Percentiles rank a stretch among this genome's conserved stretches.
These are phyloP conservation scores for Pachydiplax longipennis DNA, from an alignment of 2,888 invertebrate species.

Conservation along the genomic window DNA sequence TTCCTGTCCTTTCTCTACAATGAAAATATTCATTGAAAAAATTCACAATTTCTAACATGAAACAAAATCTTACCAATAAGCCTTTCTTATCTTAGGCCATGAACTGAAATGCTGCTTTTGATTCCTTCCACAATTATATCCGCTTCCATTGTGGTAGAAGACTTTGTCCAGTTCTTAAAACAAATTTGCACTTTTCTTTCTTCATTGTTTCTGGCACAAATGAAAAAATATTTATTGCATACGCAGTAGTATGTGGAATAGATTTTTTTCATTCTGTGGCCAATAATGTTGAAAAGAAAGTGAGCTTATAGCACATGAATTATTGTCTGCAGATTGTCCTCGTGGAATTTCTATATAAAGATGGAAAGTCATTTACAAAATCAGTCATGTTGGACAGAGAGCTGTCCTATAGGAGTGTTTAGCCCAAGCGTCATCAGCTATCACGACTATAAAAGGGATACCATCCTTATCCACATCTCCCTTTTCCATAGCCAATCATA, in stretches of 20 bases:
- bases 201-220: not conserved
- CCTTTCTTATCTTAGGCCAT: constrained; percentile 45
- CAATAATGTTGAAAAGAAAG: not conserved
- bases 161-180: not conserved
- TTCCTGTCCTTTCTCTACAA: no score
- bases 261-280: not conserved
- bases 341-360: not conserved
- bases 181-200: not conserved
- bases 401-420: constrained; percentile 45
- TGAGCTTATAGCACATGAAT: not conserved
- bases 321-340: no score
- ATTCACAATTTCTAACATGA: no score
- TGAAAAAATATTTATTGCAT: not conserved
- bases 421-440: constrained; percentile 45
- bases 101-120: constrained; percentile 46
- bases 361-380: constrained; percentile 18
- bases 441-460: constrained; percentile 37
- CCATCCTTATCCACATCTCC: constrained; percentile 39
- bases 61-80: constrained; percentile 18
- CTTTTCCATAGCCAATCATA: not conserved
- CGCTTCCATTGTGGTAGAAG: not conserved
- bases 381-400: constrained; percentile 46
- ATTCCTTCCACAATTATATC: constrained; percentile 47
- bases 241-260: not conserved
- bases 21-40: no score